These are phyloP conservation scores for Brenthis daphne DNA, from an alignment of 2,888 invertebrate species.

Conservation along the genomic window DNA sequence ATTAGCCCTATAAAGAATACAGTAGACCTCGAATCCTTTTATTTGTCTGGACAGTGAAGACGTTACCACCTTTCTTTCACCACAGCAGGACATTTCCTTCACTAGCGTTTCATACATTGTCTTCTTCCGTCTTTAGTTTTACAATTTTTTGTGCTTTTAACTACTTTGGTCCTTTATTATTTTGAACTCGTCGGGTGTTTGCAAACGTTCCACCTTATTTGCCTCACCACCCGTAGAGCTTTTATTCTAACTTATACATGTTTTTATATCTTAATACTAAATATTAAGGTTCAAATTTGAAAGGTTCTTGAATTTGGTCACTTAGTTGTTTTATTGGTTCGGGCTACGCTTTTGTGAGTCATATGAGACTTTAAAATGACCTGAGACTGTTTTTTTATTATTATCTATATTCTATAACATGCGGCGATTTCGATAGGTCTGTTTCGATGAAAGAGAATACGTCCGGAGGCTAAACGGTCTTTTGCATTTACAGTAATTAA, in stretches of 20 bases:
- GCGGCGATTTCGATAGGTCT: constrained; percentile 44
- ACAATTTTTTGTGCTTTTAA: constrained; percentile 8
- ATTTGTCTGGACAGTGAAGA: constrained; percentile 66
- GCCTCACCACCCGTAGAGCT: constrained; percentile 67
- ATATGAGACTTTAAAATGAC: constrained; percentile 61
- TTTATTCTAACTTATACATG: constrained; percentile 9
- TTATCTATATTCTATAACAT: constrained; percentile 54
- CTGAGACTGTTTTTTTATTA: constrained; percentile 51
- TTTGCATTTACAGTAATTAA: constrained; percentile 21
- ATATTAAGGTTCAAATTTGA: constrained; percentile 42
- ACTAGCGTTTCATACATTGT: constrained; percentile 29
- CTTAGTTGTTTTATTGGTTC: constrained; percentile 58
- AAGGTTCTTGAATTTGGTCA: constrained; percentile 28
- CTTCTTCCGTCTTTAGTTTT: constrained; percentile 52
- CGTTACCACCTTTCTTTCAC: constrained; percentile 56
- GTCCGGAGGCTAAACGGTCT: constrained; percentile 48
- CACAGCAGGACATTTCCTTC: constrained; percentile 70
- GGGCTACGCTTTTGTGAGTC: constrained; percentile 62
- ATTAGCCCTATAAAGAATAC: constrained; percentile 14
- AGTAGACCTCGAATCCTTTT: constrained; percentile 43
- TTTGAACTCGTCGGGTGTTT: constrained; percentile 61
- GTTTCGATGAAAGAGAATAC: constrained; percentile 54
- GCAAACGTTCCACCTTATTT: constrained; percentile 71
- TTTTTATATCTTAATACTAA: constrained; percentile 30
- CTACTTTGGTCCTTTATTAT: constrained; percentile 52